These are phyloP conservation scores for Melieria picta DNA, from an alignment of 2,888 invertebrate species.

Conservation along the genomic window DNA sequence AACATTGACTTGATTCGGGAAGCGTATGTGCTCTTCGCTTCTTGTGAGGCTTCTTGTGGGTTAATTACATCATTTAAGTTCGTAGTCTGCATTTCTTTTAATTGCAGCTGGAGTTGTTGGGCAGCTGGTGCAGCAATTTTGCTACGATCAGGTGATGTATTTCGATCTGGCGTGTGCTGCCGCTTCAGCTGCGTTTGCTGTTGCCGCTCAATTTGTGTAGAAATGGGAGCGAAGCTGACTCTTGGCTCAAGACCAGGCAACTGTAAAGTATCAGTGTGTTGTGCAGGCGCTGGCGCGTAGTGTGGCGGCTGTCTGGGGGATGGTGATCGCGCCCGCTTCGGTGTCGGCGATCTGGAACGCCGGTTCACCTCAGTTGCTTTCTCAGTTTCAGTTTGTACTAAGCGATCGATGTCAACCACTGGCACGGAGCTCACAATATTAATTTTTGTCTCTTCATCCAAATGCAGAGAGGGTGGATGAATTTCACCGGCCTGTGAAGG, in stretches of 20 bases:
- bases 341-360: constrained; percentile 40
- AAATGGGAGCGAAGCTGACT: constrained; percentile 18
- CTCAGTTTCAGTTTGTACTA: constrained; percentile 50
- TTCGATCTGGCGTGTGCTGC: constrained; percentile 56
- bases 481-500: constrained; percentile 53
- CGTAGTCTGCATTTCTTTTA: constrained; percentile 27
- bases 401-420: constrained; percentile 51
- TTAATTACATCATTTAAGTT: constrained; percentile 39
- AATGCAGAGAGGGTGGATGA: constrained; percentile 47
- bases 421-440: constrained; percentile 53
- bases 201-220: neutral
- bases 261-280: constrained; percentile 47
- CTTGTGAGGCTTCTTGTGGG: constrained; percentile 47
- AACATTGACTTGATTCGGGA: constrained; percentile 61
- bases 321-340: neutral
- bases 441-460: constrained; percentile 55
- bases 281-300: constrained; percentile 8
- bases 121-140: constrained; percentile 34
- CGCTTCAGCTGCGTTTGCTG: constrained; percentile 51
- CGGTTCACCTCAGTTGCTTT: constrained; percentile 45
- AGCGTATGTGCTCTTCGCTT: constrained; percentile 57
- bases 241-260: constrained; percentile 40
- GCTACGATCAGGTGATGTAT: constrained; percentile 51
- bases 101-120: constrained; percentile 17
- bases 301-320: neutral